Conservation (phyloP, 2,888 invertebrate species). For the Hemithea aestivaria region DNA sequence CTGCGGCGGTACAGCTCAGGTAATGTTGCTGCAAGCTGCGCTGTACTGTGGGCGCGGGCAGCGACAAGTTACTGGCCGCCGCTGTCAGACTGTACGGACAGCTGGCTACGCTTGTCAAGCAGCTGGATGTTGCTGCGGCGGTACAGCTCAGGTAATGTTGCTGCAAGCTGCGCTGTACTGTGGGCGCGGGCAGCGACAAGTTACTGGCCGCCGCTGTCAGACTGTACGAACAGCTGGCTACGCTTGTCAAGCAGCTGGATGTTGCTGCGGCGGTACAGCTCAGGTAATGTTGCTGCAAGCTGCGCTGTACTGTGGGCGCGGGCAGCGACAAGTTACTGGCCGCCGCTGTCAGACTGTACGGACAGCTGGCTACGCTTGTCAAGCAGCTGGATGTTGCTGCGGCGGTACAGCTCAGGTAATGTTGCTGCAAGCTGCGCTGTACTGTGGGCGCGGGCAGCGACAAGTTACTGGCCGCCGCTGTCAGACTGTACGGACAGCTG, state of each 20-base stretch:
- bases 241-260: conserved; percentile 42
- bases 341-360: conserved; percentile 45
- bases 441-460: conserved; percentile 48
- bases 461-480: conserved; percentile 39
- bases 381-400: conserved; percentile 36
- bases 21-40: conserved; percentile 42
- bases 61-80: conserved; percentile 43
- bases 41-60: conserved; percentile 47
- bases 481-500: conserved; percentile 48
- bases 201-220: conserved; percentile 43
- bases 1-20: conserved; percentile 33
- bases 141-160: no score
- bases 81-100: conserved; percentile 48
- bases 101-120: conserved; percentile 40
- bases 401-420: conserved; percentile 35
- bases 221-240: conserved; percentile 45
- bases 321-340: conserved; percentile 49
- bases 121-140: conserved; percentile 36
- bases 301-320: conserved; percentile 49
- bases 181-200: conserved; percentile 49
- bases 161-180: conserved; percentile 43
- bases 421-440: conserved; percentile 46
- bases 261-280: conserved; percentile 31
- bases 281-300: conserved; percentile 31
- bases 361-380: conserved; percentile 40